These are phyloP conservation scores for Lemur catta DNA, from an alignment of 2,797 vertebrate species.

Conservation along the genomic window DNA sequence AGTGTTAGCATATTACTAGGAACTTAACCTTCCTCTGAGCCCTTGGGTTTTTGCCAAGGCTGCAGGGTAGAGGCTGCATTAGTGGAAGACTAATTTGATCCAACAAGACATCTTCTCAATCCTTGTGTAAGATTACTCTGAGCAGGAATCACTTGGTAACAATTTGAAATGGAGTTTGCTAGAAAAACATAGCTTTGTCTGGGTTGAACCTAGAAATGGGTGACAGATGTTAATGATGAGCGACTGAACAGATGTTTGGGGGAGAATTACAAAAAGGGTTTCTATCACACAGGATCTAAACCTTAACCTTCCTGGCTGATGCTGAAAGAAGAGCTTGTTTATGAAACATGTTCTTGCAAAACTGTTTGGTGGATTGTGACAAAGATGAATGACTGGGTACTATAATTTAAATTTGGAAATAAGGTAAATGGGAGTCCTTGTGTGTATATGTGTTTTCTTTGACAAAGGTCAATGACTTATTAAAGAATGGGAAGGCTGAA, in stretches of 20 bases:
- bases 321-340: conserved; percentile 72
- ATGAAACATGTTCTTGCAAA: conserved; percentile 62
- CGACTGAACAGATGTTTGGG: conserved; percentile 73
- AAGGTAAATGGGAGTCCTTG: conserved; percentile 66
- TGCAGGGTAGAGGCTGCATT: conserved; percentile 42
- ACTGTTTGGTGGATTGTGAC: conserved; percentile 43
- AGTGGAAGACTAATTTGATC: conserved; percentile 48
- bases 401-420: conserved; percentile 68
- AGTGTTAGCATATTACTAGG: conserved; percentile 23
- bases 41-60: conserved; percentile 49
- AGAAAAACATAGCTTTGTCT: conserved; percentile 74
- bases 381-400: conserved; percentile 71
- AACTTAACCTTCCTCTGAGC: conserved; percentile 46
- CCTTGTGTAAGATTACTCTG: conserved; percentile 43
- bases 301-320: conserved; percentile 75
- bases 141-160: conserved; percentile 72
- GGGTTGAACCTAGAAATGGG: conserved; percentile 70
- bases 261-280: conserved; percentile 69
- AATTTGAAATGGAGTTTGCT: conserved; percentile 70
- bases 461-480: conserved; percentile 55
- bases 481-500: conserved; percentile 24
- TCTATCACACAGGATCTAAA: conserved; percentile 62
- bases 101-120: conserved; percentile 27
- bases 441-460: conserved; percentile 36
- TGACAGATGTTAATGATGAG: conserved; percentile 81